Percentiles rank a stretch among this genome's conserved stretches.
phyloP scores from a whole-genome alignment of 2,888 invertebrate species.

The Merodon equestris region DNA sequence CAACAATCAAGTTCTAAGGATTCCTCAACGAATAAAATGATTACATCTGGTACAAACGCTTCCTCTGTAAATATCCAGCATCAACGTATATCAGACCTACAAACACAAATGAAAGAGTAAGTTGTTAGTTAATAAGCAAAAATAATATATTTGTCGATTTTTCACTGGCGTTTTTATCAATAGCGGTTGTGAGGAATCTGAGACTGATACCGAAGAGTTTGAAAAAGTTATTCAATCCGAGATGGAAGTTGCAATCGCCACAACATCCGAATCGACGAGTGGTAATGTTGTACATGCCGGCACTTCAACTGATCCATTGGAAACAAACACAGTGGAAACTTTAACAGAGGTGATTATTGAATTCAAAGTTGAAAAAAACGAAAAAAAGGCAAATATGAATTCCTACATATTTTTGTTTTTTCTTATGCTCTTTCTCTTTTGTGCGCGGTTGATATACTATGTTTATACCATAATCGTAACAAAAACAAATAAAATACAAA shows the following conservation, averaged over 20 bases:
- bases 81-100: slow-evolving; percentile 77
- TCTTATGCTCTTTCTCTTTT: slow-evolving; percentile 58
- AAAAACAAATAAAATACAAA: background rate
- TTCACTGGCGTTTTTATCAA: slow-evolving; percentile 10
- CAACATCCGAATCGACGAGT: slow-evolving; percentile 72
- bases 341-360: slow-evolving; percentile 75
- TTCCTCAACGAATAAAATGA: slow-evolving; percentile 32
- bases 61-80: slow-evolving; percentile 53
- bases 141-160: background rate
- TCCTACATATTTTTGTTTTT: slow-evolving; percentile 49
- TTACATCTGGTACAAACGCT: slow-evolving; percentile 8
- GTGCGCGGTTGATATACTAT: slow-evolving; percentile 27
- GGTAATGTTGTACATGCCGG: slow-evolving; percentile 70
- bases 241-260: slow-evolving; percentile 77
- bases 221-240: slow-evolving; percentile 83
- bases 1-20: slow-evolving; percentile 38
- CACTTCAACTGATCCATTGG: slow-evolving; percentile 73
- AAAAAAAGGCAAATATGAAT: slow-evolving; percentile 3
- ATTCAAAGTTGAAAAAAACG: background rate
- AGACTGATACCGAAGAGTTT: slow-evolving; percentile 90
- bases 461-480: background rate
- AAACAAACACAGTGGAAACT: slow-evolving; percentile 75
- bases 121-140: slow-evolving; percentile 65
- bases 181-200: slow-evolving; percentile 87
- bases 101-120: slow-evolving; percentile 80